phyloP scores from a whole-genome alignment of 1,140 invertebrate species.

The Euura lappo region DNA sequence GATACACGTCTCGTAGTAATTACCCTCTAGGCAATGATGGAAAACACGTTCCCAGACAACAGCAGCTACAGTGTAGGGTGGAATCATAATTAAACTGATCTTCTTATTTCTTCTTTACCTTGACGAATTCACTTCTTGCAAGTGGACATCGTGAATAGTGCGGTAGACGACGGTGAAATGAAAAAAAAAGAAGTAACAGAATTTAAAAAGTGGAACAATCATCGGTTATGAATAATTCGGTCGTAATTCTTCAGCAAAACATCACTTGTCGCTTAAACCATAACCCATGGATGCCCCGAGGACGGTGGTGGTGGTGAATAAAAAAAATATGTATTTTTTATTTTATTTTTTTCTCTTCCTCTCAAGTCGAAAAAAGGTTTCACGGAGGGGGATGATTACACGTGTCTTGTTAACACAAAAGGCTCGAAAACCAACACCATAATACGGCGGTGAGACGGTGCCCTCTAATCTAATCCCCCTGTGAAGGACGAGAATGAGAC shows the following conservation, averaged over 20 bases:
- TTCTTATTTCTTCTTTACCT: not conserved
- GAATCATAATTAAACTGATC: not conserved
- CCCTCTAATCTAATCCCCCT: constrained; percentile 56
- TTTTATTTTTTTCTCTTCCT: no score
- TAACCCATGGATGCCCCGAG: constrained; percentile 1
- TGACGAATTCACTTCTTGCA: no score
- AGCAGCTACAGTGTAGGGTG: not conserved
- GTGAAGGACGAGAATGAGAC: constrained; percentile 53
- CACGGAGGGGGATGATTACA: constrained; percentile 52
- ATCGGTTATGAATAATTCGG: no score
- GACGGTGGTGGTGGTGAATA: not conserved
- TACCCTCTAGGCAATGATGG: not conserved
- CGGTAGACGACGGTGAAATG: no score
- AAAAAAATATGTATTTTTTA: not conserved
- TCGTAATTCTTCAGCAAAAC: not conserved
- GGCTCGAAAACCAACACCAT: constrained; percentile 64
- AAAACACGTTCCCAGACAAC: not conserved
- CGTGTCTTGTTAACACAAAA: constrained; percentile 63
- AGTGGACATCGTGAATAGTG: no score
- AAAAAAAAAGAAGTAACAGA: no score
- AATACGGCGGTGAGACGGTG: constrained; percentile 55
- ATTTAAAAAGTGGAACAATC: no score
- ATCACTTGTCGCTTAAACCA: not conserved
- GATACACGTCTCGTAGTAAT: constrained; percentile 2
- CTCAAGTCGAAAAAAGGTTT: not conserved